phyloP scores from a whole-genome alignment of 2,113 vertebrate genomes.

The Sphyrna mokarran region DNA sequence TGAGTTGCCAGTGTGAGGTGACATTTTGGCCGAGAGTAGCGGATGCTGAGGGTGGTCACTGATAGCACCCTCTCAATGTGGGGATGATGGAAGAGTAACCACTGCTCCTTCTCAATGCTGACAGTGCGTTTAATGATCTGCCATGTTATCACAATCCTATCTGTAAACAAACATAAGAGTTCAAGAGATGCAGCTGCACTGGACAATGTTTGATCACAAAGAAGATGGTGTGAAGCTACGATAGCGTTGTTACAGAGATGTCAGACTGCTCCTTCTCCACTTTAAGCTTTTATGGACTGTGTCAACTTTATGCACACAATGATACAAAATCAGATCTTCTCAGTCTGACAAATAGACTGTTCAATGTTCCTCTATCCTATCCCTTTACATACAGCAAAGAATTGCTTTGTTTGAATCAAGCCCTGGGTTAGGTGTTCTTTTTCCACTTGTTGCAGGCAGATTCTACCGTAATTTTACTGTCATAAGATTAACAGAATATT shows the following conservation, averaged over 20 bases:
- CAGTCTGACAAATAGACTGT: not conserved
- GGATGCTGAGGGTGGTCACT: constrained; percentile 46
- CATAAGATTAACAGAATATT: not conserved
- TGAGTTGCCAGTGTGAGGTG: constrained; percentile 37
- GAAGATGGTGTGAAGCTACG: constrained; percentile 9
- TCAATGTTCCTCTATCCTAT: not conserved
- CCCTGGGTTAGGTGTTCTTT: not conserved
- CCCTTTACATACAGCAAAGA: not conserved
- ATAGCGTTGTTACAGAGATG: not conserved
- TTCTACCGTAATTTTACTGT: not conserved
- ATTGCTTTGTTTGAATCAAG: not conserved
- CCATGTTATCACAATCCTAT: constrained; percentile 53
- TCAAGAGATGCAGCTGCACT: constrained; percentile 45
- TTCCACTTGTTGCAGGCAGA: not conserved
- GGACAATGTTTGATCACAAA: constrained; percentile 49
- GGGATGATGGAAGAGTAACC: constrained; percentile 52
- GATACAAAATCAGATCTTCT: not conserved
- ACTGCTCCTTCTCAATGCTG: constrained; percentile 49
- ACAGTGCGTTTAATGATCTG: constrained; percentile 50
- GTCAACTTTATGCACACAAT: not conserved
- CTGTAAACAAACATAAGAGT: constrained; percentile 57
- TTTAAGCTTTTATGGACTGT: not conserved
- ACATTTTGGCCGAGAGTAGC: constrained; percentile 42
- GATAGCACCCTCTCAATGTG: constrained; percentile 40
- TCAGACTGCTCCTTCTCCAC: not conserved